Evolutionary conservation across 2,888 invertebrate genomes (phyloP), one percentile per base, ranked within the genome.

Genomic region (Sympetrum striolatum): DNA sequence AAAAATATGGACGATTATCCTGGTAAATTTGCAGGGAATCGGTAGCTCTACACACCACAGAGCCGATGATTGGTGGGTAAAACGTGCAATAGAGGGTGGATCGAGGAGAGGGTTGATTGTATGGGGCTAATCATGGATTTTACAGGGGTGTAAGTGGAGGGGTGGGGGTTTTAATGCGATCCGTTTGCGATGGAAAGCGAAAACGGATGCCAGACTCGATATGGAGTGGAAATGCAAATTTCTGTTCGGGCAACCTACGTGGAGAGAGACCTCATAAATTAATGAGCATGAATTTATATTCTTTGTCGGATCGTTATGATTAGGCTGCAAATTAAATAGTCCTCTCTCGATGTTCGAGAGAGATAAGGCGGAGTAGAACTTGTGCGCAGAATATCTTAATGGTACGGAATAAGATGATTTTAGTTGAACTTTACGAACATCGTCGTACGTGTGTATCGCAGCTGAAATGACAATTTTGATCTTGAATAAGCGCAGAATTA

Each of bases 21-120:
- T 6, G 35, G 37, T 53, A 58, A 22, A 35, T 25, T 35, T 31
- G 82, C 35, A 15, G 53, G 37, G 60, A 60, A 86, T 86, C 86
- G 86, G 35, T 86, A 37, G 44, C 44, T 44, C 44, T 60, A 15
- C 60, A n/a, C 22, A 60, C 86, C 60, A 14, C 86, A 86, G 58
- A 64, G 86, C 37, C 86, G 86, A 86, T 86, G 86, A 86, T 86
- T 86, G 58, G 86, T 86, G n/a, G 86, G 86, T n/a, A 60, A 60
- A 18, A 64, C 86, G 86, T 86, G 86, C 86, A 60, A 58, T 37
- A 82, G 82, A 15, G 35, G 35, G 35, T 82, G 58, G 58, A 58
- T 73, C 22, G 60, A 22, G 86, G 86, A 86, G 37, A 60, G 86
- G 37, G 58, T 64, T 60, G 58, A 60, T 60, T 58, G 86, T 60